Conservation (phyloP, 2,888 invertebrate genomes). For the Scaptomyza caliginosa region DNA sequence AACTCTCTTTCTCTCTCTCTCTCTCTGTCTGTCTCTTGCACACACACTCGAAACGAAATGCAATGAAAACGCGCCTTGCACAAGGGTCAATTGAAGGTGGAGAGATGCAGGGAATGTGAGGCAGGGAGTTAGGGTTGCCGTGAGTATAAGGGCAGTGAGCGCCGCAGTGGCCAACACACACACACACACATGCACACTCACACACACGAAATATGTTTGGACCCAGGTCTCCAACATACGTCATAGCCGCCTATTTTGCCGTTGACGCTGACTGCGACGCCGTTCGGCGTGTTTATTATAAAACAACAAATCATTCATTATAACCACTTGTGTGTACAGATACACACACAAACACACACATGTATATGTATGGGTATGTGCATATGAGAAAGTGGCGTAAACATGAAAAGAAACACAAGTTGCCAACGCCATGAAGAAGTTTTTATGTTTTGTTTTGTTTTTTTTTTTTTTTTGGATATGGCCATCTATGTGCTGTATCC, state of each 20-base stretch:
- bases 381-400: constrained; percentile 77
- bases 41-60: constrained; percentile 34
- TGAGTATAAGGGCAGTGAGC: constrained; percentile 47
- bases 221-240: constrained; percentile 58
- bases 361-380: constrained; percentile 8
- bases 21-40: not conserved
- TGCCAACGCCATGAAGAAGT: constrained; percentile 46
- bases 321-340: constrained; percentile 73
- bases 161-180: constrained; percentile 46
- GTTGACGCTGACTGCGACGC: constrained; percentile 51
- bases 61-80: constrained; percentile 65
- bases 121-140: constrained; percentile 30
- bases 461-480: constrained; percentile 14
- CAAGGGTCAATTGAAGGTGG: constrained; percentile 60
- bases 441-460: not conserved
- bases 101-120: constrained; percentile 9
- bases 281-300: constrained; percentile 82
- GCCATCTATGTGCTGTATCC: constrained; percentile 39
- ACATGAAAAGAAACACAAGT: constrained; percentile 74
- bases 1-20: not conserved
- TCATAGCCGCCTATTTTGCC: constrained; percentile 47
- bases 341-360: constrained; percentile 23
- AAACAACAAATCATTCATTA: constrained; percentile 83
- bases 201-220: constrained; percentile 31
- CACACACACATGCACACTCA: not conserved